A percentile compares a stretch with the other conserved stretches of the same genome.
These are phyloP conservation scores for Odobenus rosmarus DNA, from an alignment of 2,113 vertebrate genomes.

Conservation along the genomic window DNA sequence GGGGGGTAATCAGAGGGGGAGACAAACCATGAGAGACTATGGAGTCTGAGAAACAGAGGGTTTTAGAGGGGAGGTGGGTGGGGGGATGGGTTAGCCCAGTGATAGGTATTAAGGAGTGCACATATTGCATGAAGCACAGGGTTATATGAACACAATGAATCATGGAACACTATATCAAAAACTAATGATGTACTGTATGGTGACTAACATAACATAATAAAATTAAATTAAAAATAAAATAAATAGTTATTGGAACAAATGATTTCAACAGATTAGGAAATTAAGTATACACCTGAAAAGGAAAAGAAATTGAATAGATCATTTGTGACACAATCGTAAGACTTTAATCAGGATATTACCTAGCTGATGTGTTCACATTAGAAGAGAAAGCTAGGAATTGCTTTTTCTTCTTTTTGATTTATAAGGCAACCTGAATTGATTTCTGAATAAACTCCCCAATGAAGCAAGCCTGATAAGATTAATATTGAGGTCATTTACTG, in stretches of 20 bases:
- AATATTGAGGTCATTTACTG: slow-evolving; percentile 74
- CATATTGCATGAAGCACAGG: no score
- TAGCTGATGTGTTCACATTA: slow-evolving; percentile 59
- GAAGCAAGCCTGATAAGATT: slow-evolving; percentile 68
- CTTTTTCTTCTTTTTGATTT: slow-evolving; percentile 75
- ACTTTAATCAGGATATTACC: slow-evolving; percentile 69
- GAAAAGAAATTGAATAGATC: slow-evolving; percentile 37
- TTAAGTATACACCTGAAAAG: slow-evolving; percentile 43
- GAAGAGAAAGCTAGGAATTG: slow-evolving; percentile 46
- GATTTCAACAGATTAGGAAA: slow-evolving; percentile 55
- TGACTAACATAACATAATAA: no score
- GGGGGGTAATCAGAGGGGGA: no score
- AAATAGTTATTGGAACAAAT: slow-evolving; percentile 40
- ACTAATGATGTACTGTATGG: no score
- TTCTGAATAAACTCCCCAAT: slow-evolving; percentile 74
- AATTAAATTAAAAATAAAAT: background rate
- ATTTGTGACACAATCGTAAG: slow-evolving; percentile 52
- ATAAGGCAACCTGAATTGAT: slow-evolving; percentile 72
- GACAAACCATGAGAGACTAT: no score
- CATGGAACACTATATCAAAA: no score
- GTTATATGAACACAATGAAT: no score
- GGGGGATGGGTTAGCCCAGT: no score
- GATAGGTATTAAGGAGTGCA: no score
- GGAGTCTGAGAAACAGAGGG: no score
- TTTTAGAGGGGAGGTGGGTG: no score